Base-by-base conservation (phyloP, 2,113 vertebrate species). In the Uria lomvia region DNA sequence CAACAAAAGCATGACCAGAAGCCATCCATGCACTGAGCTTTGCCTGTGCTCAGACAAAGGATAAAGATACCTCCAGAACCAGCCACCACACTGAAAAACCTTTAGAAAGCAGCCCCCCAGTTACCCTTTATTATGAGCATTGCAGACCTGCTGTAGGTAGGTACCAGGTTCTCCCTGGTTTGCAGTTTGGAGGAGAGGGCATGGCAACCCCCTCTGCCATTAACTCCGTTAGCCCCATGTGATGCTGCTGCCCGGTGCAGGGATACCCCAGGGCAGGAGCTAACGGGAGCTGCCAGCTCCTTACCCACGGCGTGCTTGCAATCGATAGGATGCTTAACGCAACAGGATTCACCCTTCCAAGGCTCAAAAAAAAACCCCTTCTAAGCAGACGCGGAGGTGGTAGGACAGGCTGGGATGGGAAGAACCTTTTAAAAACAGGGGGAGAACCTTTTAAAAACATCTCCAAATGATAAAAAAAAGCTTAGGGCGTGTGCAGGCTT, bases 31-130 rank as follows among this genome's bases (percentile, higher is more conserved):
- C 16, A 36, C 50, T 2, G 2, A 76, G 50, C 6, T 52, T 11
- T 11, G 8, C 47, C 59, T 3, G 1, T 1, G 1, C 53, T 49
- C 49, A n/a, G 12, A 22, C 19, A 36, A 63, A 81, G 5, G 1
- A 52, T 15, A 29, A 50, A 70, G 27, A 59, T 40, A 30, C 3
- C 6, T 29, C 36, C 4, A 22, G 14, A 29, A 8, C 15, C 4
- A 2, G 3, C 12, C 47, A 67, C 7, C 9, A 16, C 7, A 0
- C 42, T 13, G 8, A 43, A 83, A 45, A 38, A 1, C 9, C 9
- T 24, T 30, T 8, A 8, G 2, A n/a, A 47, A 90, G 43, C 65
- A n/a, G 8, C 29, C n/a, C 32, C 34, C 40, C 66, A 66, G 79
- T 21, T 66, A 72, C 12, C 30, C 49, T 38, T 47, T 10, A 47